Conservation (phyloP, 2,888 invertebrate species). For the Clitarchus hookeri region DNA sequence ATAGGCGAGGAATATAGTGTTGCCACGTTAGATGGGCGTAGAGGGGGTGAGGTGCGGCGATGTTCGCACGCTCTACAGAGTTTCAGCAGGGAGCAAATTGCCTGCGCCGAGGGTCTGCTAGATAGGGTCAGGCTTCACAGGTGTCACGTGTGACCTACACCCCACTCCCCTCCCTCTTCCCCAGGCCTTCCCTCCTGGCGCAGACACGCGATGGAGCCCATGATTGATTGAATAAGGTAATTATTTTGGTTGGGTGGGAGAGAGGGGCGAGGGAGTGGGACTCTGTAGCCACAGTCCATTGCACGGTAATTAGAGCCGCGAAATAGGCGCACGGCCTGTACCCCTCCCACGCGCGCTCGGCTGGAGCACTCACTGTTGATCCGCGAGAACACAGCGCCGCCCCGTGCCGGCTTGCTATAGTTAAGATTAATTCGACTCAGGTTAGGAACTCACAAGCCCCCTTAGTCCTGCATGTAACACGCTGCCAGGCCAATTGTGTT, state of each 20-base stretch:
- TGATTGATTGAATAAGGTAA: conserved; percentile 20
- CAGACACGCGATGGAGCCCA: conserved; percentile 3
- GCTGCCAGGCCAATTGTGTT: too few species aligned
- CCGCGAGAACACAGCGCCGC: too few species aligned
- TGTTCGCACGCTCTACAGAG: background rate
- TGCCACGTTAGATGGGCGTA: too few species aligned
- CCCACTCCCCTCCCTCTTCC: background rate
- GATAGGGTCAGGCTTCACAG: background rate
- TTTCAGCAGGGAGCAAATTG: background rate
- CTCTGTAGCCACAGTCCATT: conserved; percentile 6
- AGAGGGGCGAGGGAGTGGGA: background rate
- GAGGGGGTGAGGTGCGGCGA: background rate
- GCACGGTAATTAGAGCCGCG: conserved; percentile 14
- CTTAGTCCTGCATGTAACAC: too few species aligned
- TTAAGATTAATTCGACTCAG: too few species aligned
- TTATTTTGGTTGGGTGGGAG: background rate
- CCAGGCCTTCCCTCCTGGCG: background rate
- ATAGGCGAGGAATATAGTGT: too few species aligned
- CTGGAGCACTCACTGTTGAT: too few species aligned
- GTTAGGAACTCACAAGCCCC: too few species aligned
- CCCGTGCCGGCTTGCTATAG: too few species aligned
- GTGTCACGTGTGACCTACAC: background rate
- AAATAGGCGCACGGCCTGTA: background rate
- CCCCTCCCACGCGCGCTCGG: too few species aligned
- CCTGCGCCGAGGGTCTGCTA: background rate